Evolutionary conservation across 2,797 vertebrate species (phyloP), one percentile per base, ranked within the genome.

Genomic region (Aselliscus stoliczkanus): DNA sequence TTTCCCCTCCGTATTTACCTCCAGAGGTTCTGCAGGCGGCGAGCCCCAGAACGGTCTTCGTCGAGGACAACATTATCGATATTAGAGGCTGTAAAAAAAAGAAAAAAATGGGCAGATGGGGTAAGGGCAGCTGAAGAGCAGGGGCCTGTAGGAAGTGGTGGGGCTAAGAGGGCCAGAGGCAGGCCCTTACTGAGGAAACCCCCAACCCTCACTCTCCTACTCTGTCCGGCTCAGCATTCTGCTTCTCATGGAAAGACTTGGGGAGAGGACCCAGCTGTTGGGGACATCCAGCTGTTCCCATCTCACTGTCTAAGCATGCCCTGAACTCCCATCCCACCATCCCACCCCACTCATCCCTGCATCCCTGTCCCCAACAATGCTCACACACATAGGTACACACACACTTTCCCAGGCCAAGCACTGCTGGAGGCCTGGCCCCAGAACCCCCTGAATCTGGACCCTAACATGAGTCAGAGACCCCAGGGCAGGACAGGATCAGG

Each of bases 1-100:
- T 20, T 23, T 7, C 6, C 8, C 75, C 67, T 20, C 65, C 11
- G 29, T 4, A 1, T 15, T 97, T 80, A 99, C 99, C 99, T 99
- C 99, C 99, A 99, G 69, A 99, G 99, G 96, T 99, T 99, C 96
- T 99, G 99, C 31, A 99, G 98, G 37, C 99, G 98, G 3, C 99
- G 98, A 7, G 99, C 99, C 1, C 99, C 99, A 0, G 99, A 99
- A 87, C 99, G 99, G 95, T 99, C 99, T 93, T 99, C 99, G 7
- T 99, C 99, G 98, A 99, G 98, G n/a, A 99, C 99, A 70, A 99
- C 99, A 37, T 99, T 99, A 83, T 99, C 99, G 0, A 99, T 99
- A 96, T 99, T 99, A 21, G 99, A 99, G 6, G 99, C 99, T 99
- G 93, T 1, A 34, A 29, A 75, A 58, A 58, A 76, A 83, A 85